Evolutionary conservation across 2,888 invertebrate genomes (phyloP), one percentile per base, ranked within the genome.

Genomic region (Nomada goodeniana): DNA sequence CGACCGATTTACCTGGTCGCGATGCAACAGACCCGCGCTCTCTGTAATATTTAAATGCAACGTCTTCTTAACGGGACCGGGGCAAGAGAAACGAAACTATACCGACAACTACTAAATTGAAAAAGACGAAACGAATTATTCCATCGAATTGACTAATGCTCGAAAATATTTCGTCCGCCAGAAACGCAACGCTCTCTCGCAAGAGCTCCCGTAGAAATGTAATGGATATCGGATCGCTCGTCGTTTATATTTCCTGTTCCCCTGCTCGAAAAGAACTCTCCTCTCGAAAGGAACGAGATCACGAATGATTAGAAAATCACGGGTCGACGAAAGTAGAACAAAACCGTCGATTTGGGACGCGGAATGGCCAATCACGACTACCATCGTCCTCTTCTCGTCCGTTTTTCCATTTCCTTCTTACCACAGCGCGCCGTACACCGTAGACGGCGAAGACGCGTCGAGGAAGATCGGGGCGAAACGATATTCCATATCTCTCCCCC

Each of bases 241-340:
- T 47, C 47, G 47, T 47, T 47, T 47, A 47, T 15, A 47, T 47
- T 47, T 47, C 47, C 47, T 13, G 47, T 15, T 13, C 47, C 15
- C 47, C 36, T 36, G 36, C 36, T 13, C 47, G 53, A 18, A 10
- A 53, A 53, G 18, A 53, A 18, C 53, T 53, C 53, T 3, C 18
- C 53, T 20, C 53, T n/a, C 20, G 2, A 23, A 47, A 36, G 23
- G 26, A 63, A 63, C 10, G 23, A 42, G 59, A 70, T n/a, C 59
- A 26, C 36, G 11, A 70, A 70, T 18, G 10, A n/a, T 47, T 76
- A 77, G 79, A 80, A 77, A 77, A 70, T 18, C n/a, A 59, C 42
- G 15, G 7, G 26, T 10, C 64, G 53, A 77, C 18, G 80, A 78
- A 80, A 80, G 80, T 80, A 42, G 80, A 63, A 68, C 78, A 15